Conservation (phyloP, 2,888 invertebrate genomes). For the Torymus tubicola region DNA sequence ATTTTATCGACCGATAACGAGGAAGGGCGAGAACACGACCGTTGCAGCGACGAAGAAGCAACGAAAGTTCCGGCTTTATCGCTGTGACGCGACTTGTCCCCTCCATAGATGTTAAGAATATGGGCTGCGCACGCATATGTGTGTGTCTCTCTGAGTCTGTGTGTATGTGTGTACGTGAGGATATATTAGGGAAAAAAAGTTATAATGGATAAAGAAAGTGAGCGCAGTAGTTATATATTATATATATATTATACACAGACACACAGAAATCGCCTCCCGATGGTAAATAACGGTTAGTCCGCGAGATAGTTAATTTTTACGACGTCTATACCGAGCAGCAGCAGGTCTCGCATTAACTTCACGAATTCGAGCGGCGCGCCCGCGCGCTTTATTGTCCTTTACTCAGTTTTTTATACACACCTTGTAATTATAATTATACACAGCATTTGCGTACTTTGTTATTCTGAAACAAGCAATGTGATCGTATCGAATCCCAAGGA, state of each 20-base stretch:
- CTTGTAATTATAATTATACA: conserved; percentile 31
- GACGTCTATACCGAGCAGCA: conserved; percentile 17
- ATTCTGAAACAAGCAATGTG: conserved; percentile 39
- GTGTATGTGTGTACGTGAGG: neutral
- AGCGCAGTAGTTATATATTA: conserved; percentile 8
- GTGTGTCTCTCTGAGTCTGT: neutral
- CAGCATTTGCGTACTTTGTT: conserved; percentile 5
- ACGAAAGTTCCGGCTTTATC: conserved; percentile 25
- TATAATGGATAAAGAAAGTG: conserved; percentile 16
- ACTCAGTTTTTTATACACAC: conserved; percentile 34
- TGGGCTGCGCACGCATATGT: neutral
- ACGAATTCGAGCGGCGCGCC: conserved; percentile 13
- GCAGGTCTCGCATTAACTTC: conserved; percentile 2
- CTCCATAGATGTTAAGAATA: conserved; percentile 14
- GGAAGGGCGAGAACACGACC: neutral
- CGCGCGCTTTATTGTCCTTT: conserved; percentile 14
- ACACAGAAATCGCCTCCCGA: conserved; percentile 15
- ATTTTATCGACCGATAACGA: conserved; percentile 22
- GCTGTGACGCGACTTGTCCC: conserved; percentile 11
- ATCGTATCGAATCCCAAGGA: conserved; percentile 51
- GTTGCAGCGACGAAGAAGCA: conserved; percentile 42
- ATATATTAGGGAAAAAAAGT: conserved; percentile 5
- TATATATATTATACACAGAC: no score
- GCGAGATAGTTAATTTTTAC: conserved; percentile 46
- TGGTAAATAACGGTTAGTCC: conserved; percentile 38